These are phyloP conservation scores for Rhizomys pruinosus DNA, from an alignment of 2,113 vertebrate species.

Conservation along the genomic window DNA sequence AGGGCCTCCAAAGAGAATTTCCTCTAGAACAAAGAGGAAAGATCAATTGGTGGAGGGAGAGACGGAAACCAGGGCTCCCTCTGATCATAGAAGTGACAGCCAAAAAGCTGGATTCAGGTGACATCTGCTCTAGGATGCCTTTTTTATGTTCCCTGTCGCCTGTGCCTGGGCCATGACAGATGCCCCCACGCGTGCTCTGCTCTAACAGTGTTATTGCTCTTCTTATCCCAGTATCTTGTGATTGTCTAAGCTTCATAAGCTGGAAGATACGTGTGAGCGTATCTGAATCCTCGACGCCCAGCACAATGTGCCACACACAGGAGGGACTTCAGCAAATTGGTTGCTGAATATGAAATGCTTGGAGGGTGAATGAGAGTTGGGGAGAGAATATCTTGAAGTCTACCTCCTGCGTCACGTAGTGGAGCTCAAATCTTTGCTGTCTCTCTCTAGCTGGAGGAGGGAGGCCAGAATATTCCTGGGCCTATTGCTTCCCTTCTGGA, in stretches of 20 bases:
- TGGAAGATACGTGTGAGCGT: neutral
- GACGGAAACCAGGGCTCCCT: neutral
- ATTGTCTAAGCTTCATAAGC: slow-evolving; percentile 41
- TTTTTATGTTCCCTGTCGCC: neutral
- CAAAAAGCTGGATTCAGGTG: neutral
- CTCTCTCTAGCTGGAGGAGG: slow-evolving; percentile 16
- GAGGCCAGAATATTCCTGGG: neutral
- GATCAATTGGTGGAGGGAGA: neutral
- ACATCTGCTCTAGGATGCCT: neutral
- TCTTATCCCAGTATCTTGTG: slow-evolving; percentile 19
- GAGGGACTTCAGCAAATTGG: neutral
- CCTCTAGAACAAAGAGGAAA: slow-evolving; percentile 73
- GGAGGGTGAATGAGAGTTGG: neutral
- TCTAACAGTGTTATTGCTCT: neutral
- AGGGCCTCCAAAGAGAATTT: slow-evolving; percentile 89
- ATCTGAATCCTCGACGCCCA: slow-evolving; percentile 25
- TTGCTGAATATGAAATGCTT: slow-evolving; percentile 23
- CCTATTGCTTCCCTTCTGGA: neutral
- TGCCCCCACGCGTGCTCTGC: neutral
- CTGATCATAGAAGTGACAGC: neutral
- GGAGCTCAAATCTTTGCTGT: neutral
- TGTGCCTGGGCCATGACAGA: neutral
- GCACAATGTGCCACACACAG: neutral
- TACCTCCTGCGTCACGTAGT: neutral
- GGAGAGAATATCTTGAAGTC: neutral